Base-by-base conservation (phyloP, 2,113 vertebrate genomes). In the Ellobius talpinus region DNA sequence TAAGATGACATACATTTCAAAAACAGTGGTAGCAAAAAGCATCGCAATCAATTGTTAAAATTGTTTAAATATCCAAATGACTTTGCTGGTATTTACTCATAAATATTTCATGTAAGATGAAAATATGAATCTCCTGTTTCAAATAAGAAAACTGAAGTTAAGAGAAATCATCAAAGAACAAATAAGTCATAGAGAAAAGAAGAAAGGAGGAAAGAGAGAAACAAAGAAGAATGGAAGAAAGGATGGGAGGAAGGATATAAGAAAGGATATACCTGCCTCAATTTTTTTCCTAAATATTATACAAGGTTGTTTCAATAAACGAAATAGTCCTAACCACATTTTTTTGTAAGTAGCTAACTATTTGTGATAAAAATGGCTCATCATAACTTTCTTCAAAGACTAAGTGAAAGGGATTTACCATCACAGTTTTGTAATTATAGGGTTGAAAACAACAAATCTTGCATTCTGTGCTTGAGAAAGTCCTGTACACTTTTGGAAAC, bases 131-230 rank as follows among this genome's bases (percentile, higher is more conserved):
- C 3, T 21, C 24, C 2, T 50, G 29, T 33, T 55, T 81, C 7
- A 91, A 95, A 82, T 86, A 96, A 79, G 65, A n/a, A 94, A 89
- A 47, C 9, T 29, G 3, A 87, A 84, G 36, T 47, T 95, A 14
- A 77, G 26, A 45, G 12, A 95, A 21, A 4, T 81, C 4, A 2
- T 8, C 52, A 47, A 72, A 73, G 4, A 29, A 5, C 78, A 84
- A 87, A 29, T 29, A 78, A 47, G 9, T 86, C 17, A 72, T 3
- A 86, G 10, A 82, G 12, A 92, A 31, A 55, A 72, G 36, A 82
- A 58, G 55, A 24, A 14, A 82, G 52, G 52, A 61, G 11, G 23
- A 82, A 70, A 66, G 7, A 47, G 39, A 9, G 47, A 65, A 65
- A 65, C 23, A 63, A 63, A 63, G 24, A 85, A 63, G 26, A 11